These are phyloP conservation scores for Patagioenas fasciata DNA, from an alignment of 2,113 vertebrate genomes.

Conservation along the genomic window DNA sequence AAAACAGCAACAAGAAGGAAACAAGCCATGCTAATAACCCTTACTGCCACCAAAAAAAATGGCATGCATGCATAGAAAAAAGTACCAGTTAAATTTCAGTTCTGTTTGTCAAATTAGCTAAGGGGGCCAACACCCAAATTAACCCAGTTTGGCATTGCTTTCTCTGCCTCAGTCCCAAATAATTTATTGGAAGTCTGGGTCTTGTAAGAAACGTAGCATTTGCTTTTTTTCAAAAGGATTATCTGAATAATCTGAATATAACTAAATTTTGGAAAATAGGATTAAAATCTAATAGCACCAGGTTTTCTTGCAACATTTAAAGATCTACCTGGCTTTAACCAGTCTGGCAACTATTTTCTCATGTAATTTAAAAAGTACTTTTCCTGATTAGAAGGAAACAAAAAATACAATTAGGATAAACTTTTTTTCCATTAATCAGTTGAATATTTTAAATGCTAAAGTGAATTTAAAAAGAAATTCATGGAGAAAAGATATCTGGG, in stretches of 20 bases:
- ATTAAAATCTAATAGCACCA: not conserved
- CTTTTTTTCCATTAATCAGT: not conserved
- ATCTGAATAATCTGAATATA: not conserved
- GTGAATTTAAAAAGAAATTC: not conserved
- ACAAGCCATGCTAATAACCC: slow-evolving; percentile 38
- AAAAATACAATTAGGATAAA: not conserved
- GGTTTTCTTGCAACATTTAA: not conserved
- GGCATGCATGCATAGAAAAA: not conserved
- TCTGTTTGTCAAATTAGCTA: slow-evolving; percentile 23
- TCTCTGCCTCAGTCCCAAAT: not conserved
- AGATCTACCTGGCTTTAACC: not conserved
- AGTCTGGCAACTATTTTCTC: not conserved
- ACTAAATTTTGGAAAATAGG: not conserved
- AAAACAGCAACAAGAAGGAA: slow-evolving; percentile 25
- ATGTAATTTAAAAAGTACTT: not conserved
- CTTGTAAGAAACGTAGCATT: not conserved
- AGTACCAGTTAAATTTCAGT: slow-evolving; percentile 14
- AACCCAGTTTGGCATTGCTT: slow-evolving; percentile 1
- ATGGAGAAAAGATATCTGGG: not conserved
- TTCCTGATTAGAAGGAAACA: not conserved
- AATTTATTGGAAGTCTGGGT: slow-evolving; percentile 10
- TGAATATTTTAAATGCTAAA: not conserved
- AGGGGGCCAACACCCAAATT: not conserved
- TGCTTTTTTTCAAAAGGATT: not conserved
- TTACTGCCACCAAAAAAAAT: slow-evolving; percentile 35